Percentiles rank a stretch among this genome's conserved stretches.
These are phyloP conservation scores for Caenorhabditis afra DNA, from an alignment of 2,888 invertebrate genomes.

Conservation along the genomic window DNA sequence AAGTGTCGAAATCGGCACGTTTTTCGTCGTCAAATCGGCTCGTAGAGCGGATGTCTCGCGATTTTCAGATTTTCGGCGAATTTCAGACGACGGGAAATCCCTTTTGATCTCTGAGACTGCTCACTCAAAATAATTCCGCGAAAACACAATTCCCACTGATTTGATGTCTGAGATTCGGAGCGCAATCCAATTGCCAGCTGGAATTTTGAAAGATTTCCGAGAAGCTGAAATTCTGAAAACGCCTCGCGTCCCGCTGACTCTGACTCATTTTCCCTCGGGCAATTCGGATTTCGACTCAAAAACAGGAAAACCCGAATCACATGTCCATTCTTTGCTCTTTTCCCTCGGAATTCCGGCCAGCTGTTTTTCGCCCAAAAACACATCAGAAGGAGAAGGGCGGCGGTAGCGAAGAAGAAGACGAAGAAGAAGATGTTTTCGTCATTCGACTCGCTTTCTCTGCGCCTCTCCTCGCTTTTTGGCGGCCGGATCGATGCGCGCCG, in stretches of 20 bases:
- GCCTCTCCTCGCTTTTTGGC: too few species aligned
- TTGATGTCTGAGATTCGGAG: too few species aligned
- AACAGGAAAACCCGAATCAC: constrained; percentile 11
- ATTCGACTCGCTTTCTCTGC: too few species aligned
- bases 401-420: too few species aligned
- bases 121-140: too few species aligned
- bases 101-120: too few species aligned
- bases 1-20: neutral
- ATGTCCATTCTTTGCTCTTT: constrained; percentile 10
- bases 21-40: neutral
- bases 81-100: neutral
- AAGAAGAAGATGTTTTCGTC: too few species aligned
- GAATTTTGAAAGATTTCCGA: neutral
- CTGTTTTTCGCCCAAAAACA: too few species aligned
- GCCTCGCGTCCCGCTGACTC: neutral
- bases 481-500: too few species aligned
- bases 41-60: neutral
- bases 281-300: neutral
- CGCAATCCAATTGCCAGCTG: too few species aligned
- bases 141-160: too few species aligned
- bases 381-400: too few species aligned
- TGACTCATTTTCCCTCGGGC: neutral
- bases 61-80: constrained; percentile 6
- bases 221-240: constrained; percentile 16
- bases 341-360: neutral